Conservation (phyloP, 1,140 invertebrate genomes). For the Anthonomus grandis region DNA sequence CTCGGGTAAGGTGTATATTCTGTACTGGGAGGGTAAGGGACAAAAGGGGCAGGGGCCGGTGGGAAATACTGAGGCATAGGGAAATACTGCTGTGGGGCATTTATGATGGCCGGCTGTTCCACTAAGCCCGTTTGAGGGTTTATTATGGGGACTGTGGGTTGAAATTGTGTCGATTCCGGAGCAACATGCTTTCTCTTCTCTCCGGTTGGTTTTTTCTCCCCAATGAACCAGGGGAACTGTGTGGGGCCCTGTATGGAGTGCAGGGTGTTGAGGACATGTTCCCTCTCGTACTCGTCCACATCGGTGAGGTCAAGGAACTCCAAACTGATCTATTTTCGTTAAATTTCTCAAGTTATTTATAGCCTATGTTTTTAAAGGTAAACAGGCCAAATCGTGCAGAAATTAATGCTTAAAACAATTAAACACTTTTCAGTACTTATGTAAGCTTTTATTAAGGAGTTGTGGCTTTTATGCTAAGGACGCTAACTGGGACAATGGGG, state of each 20-base stretch:
- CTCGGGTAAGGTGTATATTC: background rate
- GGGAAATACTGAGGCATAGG: background rate
- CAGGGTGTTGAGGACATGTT: slow-evolving; percentile 34
- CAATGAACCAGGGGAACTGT: slow-evolving; percentile 40
- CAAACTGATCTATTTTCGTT: slow-evolving; percentile 28
- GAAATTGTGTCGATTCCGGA: background rate
- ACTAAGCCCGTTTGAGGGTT: slow-evolving; percentile 15
- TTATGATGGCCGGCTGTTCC: slow-evolving; percentile 7
- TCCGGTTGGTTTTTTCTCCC: background rate
- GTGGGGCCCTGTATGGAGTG: slow-evolving; percentile 30
- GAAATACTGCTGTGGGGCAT: slow-evolving; percentile 9
- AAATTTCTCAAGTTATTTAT: no score
- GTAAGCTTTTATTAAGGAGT: no score
- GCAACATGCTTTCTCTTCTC: background rate
- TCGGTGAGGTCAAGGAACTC: slow-evolving; percentile 44
- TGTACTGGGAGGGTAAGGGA: background rate
- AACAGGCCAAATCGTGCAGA: slow-evolving; percentile 6
- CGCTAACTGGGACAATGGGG: no score
- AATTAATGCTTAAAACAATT: background rate
- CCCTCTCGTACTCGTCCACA: slow-evolving; percentile 40
- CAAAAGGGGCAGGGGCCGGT: background rate
- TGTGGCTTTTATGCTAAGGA: no score
- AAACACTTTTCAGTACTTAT: background rate
- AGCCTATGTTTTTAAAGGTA: no score
- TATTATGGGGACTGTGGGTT: background rate